phyloP scores from a whole-genome alignment of 2,888 invertebrate species.

The Pseudococcus viburni region DNA sequence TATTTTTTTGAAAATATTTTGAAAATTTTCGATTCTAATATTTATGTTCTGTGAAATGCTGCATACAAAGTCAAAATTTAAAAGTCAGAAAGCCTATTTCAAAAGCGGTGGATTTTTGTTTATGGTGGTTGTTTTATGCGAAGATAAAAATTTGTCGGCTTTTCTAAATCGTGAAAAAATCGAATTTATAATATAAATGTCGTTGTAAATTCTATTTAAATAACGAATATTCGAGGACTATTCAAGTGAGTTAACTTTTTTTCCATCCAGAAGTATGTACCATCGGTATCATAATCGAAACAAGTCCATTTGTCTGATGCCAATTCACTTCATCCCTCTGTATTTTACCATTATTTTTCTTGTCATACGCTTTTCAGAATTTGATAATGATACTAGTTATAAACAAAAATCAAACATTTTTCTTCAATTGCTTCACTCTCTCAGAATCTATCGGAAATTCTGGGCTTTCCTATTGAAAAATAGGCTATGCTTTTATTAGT shows the following conservation, averaged over 20 bases:
- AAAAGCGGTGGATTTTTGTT: background rate
- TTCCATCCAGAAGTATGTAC: background rate
- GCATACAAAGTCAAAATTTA: background rate
- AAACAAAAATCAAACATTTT: background rate
- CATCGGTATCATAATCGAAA: background rate
- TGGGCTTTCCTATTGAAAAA: background rate
- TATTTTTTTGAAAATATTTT: no score
- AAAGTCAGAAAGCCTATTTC: background rate
- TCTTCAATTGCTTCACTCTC: no score
- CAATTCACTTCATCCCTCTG: background rate
- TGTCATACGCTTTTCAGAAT: background rate
- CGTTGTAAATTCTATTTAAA: background rate
- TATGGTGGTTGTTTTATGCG: background rate
- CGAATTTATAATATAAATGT: background rate
- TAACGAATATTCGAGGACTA: background rate
- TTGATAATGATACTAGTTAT: background rate
- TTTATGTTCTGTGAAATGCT: background rate
- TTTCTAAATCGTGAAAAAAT: background rate
- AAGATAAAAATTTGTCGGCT: constrained; percentile 50
- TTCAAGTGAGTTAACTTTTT: background rate
- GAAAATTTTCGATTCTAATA: no score
- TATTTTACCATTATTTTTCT: background rate
- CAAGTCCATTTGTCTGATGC: background rate
- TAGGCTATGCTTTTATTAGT: background rate
- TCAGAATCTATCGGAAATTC: no score